Conservation (phyloP, 2,797 vertebrate genomes). For the Helarctos malayanus region DNA sequence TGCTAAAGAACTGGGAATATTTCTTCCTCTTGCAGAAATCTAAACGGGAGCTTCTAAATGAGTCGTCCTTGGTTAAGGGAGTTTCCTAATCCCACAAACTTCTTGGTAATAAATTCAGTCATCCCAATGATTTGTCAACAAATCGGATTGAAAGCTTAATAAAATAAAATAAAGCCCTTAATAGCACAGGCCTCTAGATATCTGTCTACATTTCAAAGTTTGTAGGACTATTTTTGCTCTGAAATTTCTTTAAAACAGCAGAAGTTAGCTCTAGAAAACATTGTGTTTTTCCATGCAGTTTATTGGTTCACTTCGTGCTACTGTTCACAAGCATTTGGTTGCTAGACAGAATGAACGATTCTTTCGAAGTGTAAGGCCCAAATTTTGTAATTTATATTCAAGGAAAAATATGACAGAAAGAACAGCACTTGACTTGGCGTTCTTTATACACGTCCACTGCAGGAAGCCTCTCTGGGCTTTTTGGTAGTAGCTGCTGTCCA, state of each 20-base stretch:
- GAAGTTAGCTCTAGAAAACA: background rate
- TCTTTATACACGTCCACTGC: background rate
- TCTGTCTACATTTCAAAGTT: constrained; percentile 50
- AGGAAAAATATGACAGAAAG: background rate
- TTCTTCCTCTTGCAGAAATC: constrained; percentile 58
- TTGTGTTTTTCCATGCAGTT: background rate
- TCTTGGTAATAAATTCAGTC: constrained; percentile 63
- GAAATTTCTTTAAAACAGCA: constrained; percentile 18
- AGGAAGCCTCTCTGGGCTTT: background rate
- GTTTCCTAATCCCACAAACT: constrained; percentile 45
- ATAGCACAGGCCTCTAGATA: background rate
- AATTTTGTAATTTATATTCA: constrained; percentile 27
- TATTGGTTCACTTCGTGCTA: background rate
- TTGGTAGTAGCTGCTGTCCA: background rate
- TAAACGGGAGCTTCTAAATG: constrained; percentile 16
- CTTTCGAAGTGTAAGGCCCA: background rate
- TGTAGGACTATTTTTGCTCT: constrained; percentile 13
- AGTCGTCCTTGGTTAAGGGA: constrained; percentile 34
- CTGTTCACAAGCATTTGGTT: background rate
- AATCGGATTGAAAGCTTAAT: constrained; percentile 57
- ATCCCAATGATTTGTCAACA: constrained; percentile 65
- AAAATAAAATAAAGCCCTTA: constrained; percentile 59
- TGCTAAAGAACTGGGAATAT: background rate
- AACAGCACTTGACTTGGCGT: background rate
- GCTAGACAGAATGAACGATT: background rate